A percentile compares a stretch with the other conserved stretches of the same genome.
Evolutionary conservation across 2,888 invertebrate genomes (phyloP).

Genomic region (Drosophila atripex): DNA sequence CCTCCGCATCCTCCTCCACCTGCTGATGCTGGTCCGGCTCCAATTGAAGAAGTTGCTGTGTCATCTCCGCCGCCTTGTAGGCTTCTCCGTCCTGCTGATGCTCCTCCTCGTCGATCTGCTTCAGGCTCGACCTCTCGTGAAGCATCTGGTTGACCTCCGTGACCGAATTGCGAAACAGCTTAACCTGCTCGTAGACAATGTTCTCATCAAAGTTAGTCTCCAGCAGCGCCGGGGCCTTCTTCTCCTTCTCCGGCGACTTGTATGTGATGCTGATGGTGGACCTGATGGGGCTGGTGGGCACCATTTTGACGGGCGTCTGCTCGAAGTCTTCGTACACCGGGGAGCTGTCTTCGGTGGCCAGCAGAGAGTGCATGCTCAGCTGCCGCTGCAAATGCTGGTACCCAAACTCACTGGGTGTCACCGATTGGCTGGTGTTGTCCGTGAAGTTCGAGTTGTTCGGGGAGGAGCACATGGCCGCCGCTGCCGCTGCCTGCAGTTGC

Average conservation of each 20-base stretch:
- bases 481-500: slow-evolving; percentile 51
- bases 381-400: slow-evolving; percentile 84
- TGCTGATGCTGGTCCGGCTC: slow-evolving; percentile 44
- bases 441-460: slow-evolving; percentile 83
- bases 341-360: slow-evolving; percentile 82
- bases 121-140: slow-evolving; percentile 75
- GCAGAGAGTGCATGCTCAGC: slow-evolving; percentile 82
- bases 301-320: slow-evolving; percentile 80
- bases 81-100: slow-evolving; percentile 54
- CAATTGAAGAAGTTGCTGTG: slow-evolving; percentile 54
- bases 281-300: slow-evolving; percentile 85
- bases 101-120: slow-evolving; percentile 71
- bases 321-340: slow-evolving; percentile 82
- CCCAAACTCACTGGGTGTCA: slow-evolving; percentile 84
- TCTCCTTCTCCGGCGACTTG: slow-evolving; percentile 86
- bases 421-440: slow-evolving; percentile 84
- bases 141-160: slow-evolving; percentile 89
- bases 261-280: slow-evolving; percentile 90
- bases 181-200: slow-evolving; percentile 90
- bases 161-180: slow-evolving; percentile 89
- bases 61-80: slow-evolving; percentile 58
- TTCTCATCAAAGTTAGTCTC: slow-evolving; percentile 86
- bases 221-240: slow-evolving; percentile 82
- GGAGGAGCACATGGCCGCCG: slow-evolving; percentile 72
- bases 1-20: slow-evolving; percentile 47